A percentile compares a stretch with the other conserved stretches of the same genome.
phyloP scores from a whole-genome alignment of 2,113 vertebrate species.

The Hypanus sabinus region DNA sequence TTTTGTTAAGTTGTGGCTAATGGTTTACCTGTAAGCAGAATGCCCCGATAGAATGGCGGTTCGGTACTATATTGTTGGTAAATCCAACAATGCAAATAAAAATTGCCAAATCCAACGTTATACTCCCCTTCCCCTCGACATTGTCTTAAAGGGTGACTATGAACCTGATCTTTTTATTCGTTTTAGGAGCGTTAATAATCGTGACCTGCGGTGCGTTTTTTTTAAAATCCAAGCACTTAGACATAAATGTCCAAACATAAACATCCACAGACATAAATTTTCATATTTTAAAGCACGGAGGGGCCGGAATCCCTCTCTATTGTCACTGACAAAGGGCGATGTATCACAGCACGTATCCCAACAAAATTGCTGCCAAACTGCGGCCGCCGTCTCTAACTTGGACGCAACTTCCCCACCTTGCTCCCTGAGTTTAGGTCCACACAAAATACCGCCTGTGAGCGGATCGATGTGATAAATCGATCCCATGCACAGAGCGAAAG shows the following conservation, averaged over 20 bases:
- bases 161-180: neutral
- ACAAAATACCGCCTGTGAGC: neutral
- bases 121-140: neutral
- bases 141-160: neutral
- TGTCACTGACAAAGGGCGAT: neutral
- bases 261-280: neutral
- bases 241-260: too few species aligned
- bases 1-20: neutral
- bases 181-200: neutral
- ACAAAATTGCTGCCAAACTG: neutral
- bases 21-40: neutral
- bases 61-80: neutral
- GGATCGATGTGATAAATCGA: conserved; percentile 17
- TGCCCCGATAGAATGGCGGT: neutral
- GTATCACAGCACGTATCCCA: neutral
- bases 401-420: neutral
- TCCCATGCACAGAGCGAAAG: neutral
- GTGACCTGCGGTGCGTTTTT: neutral
- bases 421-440: too few species aligned
- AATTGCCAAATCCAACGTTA: neutral
- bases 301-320: neutral
- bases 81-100: neutral
- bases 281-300: neutral
- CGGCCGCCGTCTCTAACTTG: neutral
- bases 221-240: neutral